phyloP scores from a whole-genome alignment of 2,888 invertebrate genomes.

The Autographa gamma region DNA sequence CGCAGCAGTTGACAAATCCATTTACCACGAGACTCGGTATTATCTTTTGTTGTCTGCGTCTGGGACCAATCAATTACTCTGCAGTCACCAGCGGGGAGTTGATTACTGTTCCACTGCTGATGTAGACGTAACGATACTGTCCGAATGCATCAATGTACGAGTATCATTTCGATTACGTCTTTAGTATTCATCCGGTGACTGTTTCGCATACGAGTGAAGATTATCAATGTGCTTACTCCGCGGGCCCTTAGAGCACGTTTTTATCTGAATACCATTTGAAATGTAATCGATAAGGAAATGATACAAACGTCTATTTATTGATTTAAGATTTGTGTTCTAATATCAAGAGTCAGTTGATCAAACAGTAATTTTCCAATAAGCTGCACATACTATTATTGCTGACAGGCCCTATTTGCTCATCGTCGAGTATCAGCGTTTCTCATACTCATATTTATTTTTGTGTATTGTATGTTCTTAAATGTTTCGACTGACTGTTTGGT shows the following conservation, averaged over 20 bases:
- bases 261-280: conserved; percentile 44
- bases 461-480: not conserved
- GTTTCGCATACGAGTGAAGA: conserved; percentile 46
- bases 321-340: conserved; percentile 16
- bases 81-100: conserved; percentile 76
- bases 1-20: conserved; percentile 86
- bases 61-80: conserved; percentile 85
- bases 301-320: conserved; percentile 35
- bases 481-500: not conserved
- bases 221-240: conserved; percentile 43
- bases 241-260: conserved; percentile 34
- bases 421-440: not conserved
- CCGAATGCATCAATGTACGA: conserved; percentile 60
- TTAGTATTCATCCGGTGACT: conserved; percentile 54
- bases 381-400: not conserved
- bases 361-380: not conserved
- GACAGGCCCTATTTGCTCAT: not conserved
- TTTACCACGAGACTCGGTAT: conserved; percentile 78
- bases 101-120: conserved; percentile 76
- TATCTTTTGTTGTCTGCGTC: conserved; percentile 86
- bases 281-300: conserved; percentile 45
- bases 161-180: conserved; percentile 51
- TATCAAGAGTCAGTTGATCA: not conserved
- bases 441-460: not conserved
- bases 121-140: conserved; percentile 68